Evolutionary conservation across 2,888 invertebrate genomes (phyloP).

Genomic region (Tenthredo amoena): DNA sequence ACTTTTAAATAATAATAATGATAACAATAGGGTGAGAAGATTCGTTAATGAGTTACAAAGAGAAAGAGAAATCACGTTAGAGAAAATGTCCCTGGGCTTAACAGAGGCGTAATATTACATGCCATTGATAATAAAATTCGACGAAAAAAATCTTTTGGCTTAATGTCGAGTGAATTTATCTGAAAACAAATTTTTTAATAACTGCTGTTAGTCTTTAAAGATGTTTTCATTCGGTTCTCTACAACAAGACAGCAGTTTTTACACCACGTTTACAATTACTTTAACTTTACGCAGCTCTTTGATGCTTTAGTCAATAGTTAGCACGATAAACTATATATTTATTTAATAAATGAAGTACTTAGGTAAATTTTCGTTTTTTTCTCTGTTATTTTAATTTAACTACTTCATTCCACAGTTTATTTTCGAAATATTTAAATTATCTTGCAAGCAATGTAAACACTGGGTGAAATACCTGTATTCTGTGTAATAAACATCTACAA

Average conservation of each 20-base stretch:
- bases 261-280: neutral
- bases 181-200: neutral
- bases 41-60: conserved; percentile 67
- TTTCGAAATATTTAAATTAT: neutral
- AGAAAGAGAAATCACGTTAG: conserved; percentile 62
- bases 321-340: conserved; percentile 9
- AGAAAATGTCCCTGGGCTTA: conserved; percentile 56
- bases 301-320: conserved; percentile 13
- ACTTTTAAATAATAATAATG: conserved; percentile 56
- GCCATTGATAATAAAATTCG: neutral
- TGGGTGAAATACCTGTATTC: neutral
- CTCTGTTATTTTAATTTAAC: neutral
- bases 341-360: neutral
- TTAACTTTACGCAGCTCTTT: neutral
- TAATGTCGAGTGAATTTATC: neutral
- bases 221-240: no score
- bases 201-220: neutral
- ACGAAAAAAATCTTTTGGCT: neutral
- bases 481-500: neutral
- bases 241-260: neutral
- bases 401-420: neutral
- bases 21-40: conserved; percentile 64
- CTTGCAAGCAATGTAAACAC: neutral
- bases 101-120: conserved; percentile 11
- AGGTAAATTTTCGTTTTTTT: neutral